These are phyloP conservation scores for Hycleus phaleratus DNA, from an alignment of 1,140 invertebrate genomes.

Conservation along the genomic window DNA sequence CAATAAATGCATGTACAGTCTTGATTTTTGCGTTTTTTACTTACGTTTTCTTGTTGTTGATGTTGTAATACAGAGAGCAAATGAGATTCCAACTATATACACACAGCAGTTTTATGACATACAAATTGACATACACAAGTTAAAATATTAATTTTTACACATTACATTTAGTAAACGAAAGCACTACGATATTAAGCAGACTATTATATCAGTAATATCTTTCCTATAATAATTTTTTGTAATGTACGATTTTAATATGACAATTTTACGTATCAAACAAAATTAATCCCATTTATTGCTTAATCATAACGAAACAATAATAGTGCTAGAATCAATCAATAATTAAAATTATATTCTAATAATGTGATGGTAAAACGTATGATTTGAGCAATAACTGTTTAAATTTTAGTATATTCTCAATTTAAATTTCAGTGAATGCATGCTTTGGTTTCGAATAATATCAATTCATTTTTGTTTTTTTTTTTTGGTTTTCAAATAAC, in stretches of 20 bases:
- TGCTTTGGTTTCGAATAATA: slow-evolving; percentile 31
- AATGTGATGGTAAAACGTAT: slow-evolving; percentile 3
- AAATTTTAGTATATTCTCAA: too few relatives aligned
- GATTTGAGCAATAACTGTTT: too few relatives aligned
- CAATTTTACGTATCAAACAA: background rate
- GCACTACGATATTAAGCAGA: slow-evolving; percentile 22
- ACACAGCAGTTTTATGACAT: slow-evolving; percentile 22
- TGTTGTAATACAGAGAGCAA: slow-evolving; percentile 24
- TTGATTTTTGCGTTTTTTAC: slow-evolving; percentile 23
- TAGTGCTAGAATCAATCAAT: background rate
- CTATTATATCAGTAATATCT: slow-evolving; percentile 13
- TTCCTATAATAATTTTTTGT: slow-evolving; percentile 11
- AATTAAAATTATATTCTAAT: too few relatives aligned
- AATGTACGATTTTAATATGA: background rate
- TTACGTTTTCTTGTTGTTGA: slow-evolving; percentile 13
- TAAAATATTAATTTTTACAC: slow-evolving; percentile 25
- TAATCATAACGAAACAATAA: background rate
- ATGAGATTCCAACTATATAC: slow-evolving; percentile 28
- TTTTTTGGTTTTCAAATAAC: slow-evolving; percentile 21
- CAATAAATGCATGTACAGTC: slow-evolving; percentile 35
- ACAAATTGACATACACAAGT: slow-evolving; percentile 29
- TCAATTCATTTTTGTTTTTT: background rate
- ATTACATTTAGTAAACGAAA: slow-evolving; percentile 27
- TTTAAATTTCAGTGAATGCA: slow-evolving; percentile 13
- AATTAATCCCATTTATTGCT: slow-evolving; percentile 10